A percentile compares a stretch with the other conserved stretches of the same genome.
Conservation (phyloP, 2,888 invertebrate species). For the Latrodectus elegans region DNA sequence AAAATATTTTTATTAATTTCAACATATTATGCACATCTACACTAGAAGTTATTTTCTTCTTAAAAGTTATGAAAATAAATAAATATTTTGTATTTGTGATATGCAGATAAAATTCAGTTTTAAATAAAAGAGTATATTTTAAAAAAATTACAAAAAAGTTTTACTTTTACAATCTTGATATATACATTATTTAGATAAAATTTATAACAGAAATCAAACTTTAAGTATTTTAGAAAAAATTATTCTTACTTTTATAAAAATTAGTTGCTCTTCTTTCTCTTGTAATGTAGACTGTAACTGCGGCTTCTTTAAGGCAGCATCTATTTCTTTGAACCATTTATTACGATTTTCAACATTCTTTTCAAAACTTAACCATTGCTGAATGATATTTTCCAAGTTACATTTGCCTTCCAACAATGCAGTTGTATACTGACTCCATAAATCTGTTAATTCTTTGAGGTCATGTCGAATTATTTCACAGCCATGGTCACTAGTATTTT, state of each 20-base stretch:
- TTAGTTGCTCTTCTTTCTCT: conserved; percentile 86
- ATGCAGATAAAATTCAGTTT: too few species aligned
- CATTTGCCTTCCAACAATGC: conserved; percentile 81
- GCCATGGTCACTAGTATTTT: conserved; percentile 87
- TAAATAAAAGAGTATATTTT: too few species aligned
- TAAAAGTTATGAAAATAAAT: too few species aligned
- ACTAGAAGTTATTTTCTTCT: too few species aligned
- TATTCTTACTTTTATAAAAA: conserved; percentile 80
- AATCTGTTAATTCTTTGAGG: conserved; percentile 82
- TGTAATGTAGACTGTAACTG: conserved; percentile 85
- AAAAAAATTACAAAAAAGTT: too few species aligned
- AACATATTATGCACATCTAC: too few species aligned
- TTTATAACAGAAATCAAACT: neutral
- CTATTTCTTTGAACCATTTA: conserved; percentile 89
- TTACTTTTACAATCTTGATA: neutral
- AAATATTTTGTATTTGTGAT: too few species aligned
- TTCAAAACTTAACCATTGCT: conserved; percentile 92
- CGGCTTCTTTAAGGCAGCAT: conserved; percentile 89
- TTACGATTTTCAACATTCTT: conserved; percentile 85
- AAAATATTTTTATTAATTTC: too few species aligned
- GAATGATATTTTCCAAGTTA: conserved; percentile 84
- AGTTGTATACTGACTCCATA: conserved; percentile 81
- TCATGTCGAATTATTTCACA: conserved; percentile 84
- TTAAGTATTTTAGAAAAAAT: neutral
- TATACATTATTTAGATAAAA: neutral